Conservation (phyloP, 2,113 vertebrate genomes). For the Chloropsis hardwickii region DNA sequence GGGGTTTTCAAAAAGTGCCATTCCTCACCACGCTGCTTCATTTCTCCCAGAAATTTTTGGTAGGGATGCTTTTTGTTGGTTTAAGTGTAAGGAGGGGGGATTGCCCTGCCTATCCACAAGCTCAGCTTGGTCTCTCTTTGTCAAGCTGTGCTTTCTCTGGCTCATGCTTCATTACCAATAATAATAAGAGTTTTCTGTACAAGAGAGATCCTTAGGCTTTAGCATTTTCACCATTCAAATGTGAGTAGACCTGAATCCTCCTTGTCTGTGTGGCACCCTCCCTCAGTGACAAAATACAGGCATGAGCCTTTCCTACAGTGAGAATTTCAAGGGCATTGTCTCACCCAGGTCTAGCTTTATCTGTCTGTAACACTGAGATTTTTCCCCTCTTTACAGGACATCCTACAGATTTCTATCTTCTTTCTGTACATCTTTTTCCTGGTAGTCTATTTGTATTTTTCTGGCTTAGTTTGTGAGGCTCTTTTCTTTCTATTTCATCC, state of each 20-base stretch:
- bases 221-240: not conserved
- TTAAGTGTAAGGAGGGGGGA: not conserved
- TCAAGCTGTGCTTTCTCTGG: not conserved
- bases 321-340: not conserved
- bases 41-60: not conserved
- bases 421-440: not conserved
- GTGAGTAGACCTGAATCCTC: not conserved
- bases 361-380: not conserved
- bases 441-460: not conserved
- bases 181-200: not conserved
- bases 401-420: not conserved
- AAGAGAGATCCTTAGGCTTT: not conserved
- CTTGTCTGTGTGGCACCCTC: not conserved
- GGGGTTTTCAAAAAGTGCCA: not conserved
- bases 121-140: not conserved
- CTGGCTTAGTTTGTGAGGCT: not conserved
- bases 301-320: not conserved
- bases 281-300: not conserved
- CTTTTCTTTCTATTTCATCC: not conserved
- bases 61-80: not conserved
- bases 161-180: not conserved
- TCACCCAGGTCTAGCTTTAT: not conserved
- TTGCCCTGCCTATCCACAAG: not conserved
- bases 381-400: not conserved
- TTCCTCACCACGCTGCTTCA: not conserved